Base-by-base conservation (phyloP, 2,797 vertebrate species). In the Cryptoprocta ferox region DNA sequence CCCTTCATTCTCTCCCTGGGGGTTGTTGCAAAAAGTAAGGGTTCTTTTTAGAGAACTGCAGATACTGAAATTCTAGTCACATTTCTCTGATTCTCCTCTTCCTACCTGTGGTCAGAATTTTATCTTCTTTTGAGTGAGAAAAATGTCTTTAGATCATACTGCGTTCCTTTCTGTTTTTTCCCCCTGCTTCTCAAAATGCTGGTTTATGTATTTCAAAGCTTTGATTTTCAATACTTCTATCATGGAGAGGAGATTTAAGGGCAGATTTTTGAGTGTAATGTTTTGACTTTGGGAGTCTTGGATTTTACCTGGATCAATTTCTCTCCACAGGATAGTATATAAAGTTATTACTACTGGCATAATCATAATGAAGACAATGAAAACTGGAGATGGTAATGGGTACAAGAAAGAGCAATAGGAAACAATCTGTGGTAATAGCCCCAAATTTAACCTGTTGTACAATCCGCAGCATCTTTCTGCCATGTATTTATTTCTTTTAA, bases 51-150 rank as follows among this genome's bases (percentile, higher is more conserved):
- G 26, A 86, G 21, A 93, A 50, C 48, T 82, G 19, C 66, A 50
- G 61, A 24, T 39, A 65, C 53, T 45, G 14, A 53, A 87, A 61
- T 92, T 84, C 37, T 37, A 26, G 28, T 32, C 50, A 70, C 14
- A 14, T 95, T 91, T 42, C 71, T 81, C 68, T 56, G 35, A 83
- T 93, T 91, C 75, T 87, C 66, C 13, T 93, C 42, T 73, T 91
- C 32, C 30, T 84, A 68, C 2, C 19, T 53, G 35, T 56, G 63
- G 39, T 75, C 12, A 53, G 56, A 76, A 7, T 70, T 92, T 53
- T 68, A 37, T 91, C 37, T 92, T 73, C 32, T 92, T 83, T 24
- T 4, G 63, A 26, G 32, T 42, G 63, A 30, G 18, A 90, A 79
- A 63, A 61, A 56, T n/a, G 12, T 10, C 79, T 78, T 78, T 66